phyloP scores from a whole-genome alignment of 2,888 invertebrate species.

The Aphrophora alni region DNA sequence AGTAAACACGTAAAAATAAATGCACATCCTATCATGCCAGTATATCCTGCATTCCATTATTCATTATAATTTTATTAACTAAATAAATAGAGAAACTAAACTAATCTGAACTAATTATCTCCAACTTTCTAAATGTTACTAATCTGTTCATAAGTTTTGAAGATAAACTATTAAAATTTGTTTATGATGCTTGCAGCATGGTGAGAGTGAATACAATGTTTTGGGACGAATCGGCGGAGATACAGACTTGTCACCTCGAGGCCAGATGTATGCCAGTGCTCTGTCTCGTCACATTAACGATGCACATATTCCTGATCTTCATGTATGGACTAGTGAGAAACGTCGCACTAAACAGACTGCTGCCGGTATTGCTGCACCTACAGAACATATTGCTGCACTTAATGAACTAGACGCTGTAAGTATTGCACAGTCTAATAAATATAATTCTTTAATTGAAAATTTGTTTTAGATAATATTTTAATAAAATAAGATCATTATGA shows the following conservation, averaged over 20 bases:
- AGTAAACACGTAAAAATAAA: no score
- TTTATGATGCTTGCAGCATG: constrained; percentile 84
- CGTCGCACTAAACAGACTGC: constrained; percentile 90
- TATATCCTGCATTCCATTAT: no score
- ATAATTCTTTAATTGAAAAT: no score
- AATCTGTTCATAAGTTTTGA: no score
- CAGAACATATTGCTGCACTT: constrained; percentile 83
- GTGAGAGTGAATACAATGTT: constrained; percentile 91
- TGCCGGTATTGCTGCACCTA: constrained; percentile 76
- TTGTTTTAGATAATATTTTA: no score
- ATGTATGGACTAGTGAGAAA: constrained; percentile 91
- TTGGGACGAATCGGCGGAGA: constrained; percentile 92
- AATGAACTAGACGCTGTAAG: constrained; percentile 92
- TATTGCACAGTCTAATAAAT: constrained; percentile 49
- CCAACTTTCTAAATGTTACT: no score
- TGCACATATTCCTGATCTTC: constrained; percentile 71
- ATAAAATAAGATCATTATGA: no score
- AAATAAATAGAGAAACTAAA: no score
- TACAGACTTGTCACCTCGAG: constrained; percentile 81
- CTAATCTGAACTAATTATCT: no score
- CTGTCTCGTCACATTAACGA: constrained; percentile 74
- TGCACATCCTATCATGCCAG: no score
- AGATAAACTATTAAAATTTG: no score
- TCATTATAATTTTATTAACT: no score
- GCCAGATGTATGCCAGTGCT: constrained; percentile 76